Evolutionary conservation across 2,113 vertebrate genomes (phyloP), one percentile per base, ranked within the genome.

Genomic region (Chloroceryle aenea): DNA sequence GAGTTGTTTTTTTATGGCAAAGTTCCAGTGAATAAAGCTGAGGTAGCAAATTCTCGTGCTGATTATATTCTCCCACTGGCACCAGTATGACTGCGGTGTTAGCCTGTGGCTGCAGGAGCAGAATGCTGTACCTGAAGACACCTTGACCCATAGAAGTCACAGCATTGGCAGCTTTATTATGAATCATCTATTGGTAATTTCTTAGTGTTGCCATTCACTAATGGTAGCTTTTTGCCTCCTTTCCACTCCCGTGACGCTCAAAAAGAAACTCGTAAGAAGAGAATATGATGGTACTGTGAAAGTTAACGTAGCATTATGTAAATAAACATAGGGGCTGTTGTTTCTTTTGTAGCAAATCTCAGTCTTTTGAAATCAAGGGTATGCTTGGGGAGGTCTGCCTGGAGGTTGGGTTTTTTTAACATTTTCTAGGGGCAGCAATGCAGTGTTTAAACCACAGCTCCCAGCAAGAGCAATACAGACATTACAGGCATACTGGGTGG

Each of bases 391-490:
- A 45, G 12, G 17, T 43, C 67, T 76, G 40, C n/a, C 36, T 29
- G 1, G 7, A 69, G 38, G 38, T 48, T 48, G 22, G 3, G 13
- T 61, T 56, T 80, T 82, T 78, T 48, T 18, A 10, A 27, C 10
- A 5, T 42, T 68, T 96, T 9, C 20, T 74, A 25, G 50, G 42
- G 52, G 7, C 13, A 48, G 22, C 58, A 68, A 6, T 15, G 17
- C 1, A 0, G 2, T 71, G 38, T 77, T 84, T 50, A 74, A 90
- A 59, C 5, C 47, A 34, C 52, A 45, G 38, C 15, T 81, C 36
- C 48, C 34, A 47, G 27, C 0, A 1, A n/a, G 38, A 61, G 16
- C 1, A 0, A 68, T 72, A 29, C 32, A 61, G 62, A 32, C 1
- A 1, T 74, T 63, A 29, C 14, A 45, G 27, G 14, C 16, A 2